Evolutionary conservation across 2,113 vertebrate species (phyloP), one percentile per base, ranked within the genome.

Genomic region (Mystacornis crossleyi): DNA sequence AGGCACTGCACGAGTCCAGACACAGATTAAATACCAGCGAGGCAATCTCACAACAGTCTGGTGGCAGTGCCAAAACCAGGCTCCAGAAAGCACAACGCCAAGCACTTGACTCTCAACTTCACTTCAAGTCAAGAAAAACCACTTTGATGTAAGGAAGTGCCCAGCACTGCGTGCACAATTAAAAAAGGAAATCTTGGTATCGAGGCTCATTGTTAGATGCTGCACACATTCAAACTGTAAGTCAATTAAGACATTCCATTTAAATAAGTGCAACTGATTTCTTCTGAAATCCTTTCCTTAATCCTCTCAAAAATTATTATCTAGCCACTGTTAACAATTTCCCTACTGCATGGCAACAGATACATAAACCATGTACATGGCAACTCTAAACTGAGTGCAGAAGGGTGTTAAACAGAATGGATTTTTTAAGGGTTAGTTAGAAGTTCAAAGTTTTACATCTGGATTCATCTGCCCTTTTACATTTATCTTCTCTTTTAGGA

Each of bases 1-100:
- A 86, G 72, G 77, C 57, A 57, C 8, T 55, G 48, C 80, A 78
- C 77, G 84, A 86, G 83, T 60, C 42, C 89, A 94, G 95, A 40
- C 84, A 84, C 55, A 40, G 70, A 92, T 80, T 70, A 92, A 92
- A 93, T 60, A 86, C 72, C 47, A 93, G 75, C 42, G 83, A 90
- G 42, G 61, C 62, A 83, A 75, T 28, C 82, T 70, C 75, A 78
- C 60, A 83, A 54, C 20, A 74, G 43, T 17, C n/a, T 20, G 58
- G 62, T 19, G 47, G 71, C 58, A 86, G 47, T 47, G 72, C 71
- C 93, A 95, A 54, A 73, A 93, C 78, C 25, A 73, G 79, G 34
- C 62, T 85, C 78, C 81, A 91, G 53, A 92, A 87, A 8, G 28
- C 67, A 42, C 62, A 65, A 18, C 1, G 4, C 25, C 33, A 50